Conservation (phyloP, 2,113 vertebrate genomes). For the Nanorana parkeri region DNA sequence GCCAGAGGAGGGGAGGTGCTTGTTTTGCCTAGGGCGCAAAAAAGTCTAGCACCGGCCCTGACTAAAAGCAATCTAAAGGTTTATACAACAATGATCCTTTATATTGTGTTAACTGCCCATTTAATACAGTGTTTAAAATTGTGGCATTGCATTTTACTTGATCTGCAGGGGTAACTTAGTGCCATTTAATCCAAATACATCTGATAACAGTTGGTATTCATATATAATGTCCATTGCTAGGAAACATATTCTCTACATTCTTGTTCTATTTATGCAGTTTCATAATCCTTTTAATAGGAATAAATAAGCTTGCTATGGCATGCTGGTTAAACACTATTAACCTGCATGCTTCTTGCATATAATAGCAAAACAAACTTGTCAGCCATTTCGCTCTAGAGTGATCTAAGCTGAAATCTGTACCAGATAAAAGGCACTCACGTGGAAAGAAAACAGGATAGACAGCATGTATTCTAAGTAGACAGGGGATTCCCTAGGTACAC, state of each 20-base stretch:
- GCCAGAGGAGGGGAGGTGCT: too few species aligned
- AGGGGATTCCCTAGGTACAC: conserved; percentile 2
- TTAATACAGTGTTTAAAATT: background rate
- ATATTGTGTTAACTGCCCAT: background rate
- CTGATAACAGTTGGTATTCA: background rate
- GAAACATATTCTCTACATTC: conserved; percentile 8
- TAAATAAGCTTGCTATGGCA: background rate
- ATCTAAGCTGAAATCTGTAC: background rate
- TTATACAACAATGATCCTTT: background rate
- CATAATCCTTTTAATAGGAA: conserved; percentile 23
- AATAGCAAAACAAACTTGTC: conserved; percentile 4
- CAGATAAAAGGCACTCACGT: conserved; percentile 20
- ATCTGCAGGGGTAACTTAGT: background rate
- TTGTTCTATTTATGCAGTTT: background rate
- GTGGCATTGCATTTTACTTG: background rate
- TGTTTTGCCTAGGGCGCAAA: too few species aligned
- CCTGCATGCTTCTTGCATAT: conserved; percentile 6
- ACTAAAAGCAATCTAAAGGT: too few species aligned
- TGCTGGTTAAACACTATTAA: conserved; percentile 33
- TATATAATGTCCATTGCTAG: background rate
- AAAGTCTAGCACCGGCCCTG: too few species aligned
- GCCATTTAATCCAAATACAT: background rate
- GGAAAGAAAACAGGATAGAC: conserved; percentile 1
- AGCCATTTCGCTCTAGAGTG: background rate
- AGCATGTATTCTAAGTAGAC: background rate